Evolutionary conservation across 2,888 invertebrate species (phyloP).

Genomic region (Tetrapedia diversipes): DNA sequence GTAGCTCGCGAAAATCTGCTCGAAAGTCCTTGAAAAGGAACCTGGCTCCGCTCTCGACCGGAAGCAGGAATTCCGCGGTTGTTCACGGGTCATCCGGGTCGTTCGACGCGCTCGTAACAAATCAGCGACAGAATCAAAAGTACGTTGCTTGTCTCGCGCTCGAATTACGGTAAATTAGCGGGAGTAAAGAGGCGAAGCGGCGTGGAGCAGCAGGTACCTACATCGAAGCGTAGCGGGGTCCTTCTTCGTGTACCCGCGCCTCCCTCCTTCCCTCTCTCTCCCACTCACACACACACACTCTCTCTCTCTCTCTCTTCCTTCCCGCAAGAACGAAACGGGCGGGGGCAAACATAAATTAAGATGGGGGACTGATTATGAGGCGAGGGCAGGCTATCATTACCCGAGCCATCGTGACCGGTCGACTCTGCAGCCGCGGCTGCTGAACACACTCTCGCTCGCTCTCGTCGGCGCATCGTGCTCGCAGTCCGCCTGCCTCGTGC

Average conservation of each 20-base stretch:
- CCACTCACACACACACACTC: too few species aligned
- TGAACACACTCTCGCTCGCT: constrained; percentile 70
- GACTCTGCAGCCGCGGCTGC: constrained; percentile 79
- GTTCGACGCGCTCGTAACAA: constrained; percentile 60
- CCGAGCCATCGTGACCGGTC: constrained; percentile 81
- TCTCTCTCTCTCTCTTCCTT: too few species aligned
- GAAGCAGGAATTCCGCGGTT: constrained; percentile 52
- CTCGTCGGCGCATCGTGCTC: constrained; percentile 68
- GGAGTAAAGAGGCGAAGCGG: constrained; percentile 75
- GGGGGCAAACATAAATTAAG: constrained; percentile 82
- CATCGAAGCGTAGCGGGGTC: too few species aligned
- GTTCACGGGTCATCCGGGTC: constrained; percentile 38
- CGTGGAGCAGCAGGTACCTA: constrained; percentile 77
- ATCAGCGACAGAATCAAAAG: constrained; percentile 70
- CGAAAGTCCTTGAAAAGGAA: too few species aligned
- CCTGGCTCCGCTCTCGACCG: too few species aligned
- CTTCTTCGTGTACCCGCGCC: too few species aligned
- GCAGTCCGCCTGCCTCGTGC: constrained; percentile 76
- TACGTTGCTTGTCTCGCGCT: constrained; percentile 67
- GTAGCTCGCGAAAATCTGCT: too few species aligned
- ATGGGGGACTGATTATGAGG: constrained; percentile 82
- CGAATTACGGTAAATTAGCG: constrained; percentile 80
- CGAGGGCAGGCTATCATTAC: constrained; percentile 82
- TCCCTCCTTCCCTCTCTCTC: too few species aligned
- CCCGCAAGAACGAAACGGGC: constrained; percentile 76